Evolutionary conservation across 1,140 invertebrate species (phyloP).

Genomic region (Catajapyx aquilonaris): DNA sequence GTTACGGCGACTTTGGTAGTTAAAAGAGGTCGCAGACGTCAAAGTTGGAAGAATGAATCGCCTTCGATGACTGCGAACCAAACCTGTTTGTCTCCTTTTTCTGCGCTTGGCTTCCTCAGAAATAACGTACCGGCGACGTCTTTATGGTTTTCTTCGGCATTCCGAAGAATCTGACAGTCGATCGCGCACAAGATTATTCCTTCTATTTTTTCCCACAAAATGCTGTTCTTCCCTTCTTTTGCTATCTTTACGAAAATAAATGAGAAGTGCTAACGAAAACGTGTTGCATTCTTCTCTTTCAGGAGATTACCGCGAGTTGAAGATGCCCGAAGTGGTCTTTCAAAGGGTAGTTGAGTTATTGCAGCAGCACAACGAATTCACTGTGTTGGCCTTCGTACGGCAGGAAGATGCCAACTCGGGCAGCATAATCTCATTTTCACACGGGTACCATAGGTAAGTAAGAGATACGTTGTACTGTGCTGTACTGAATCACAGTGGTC

Average conservation of each 20-base stretch:
- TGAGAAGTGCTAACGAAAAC: background rate
- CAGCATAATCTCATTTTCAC: conserved; percentile 58
- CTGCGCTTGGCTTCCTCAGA: no score
- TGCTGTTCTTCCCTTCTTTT: background rate
- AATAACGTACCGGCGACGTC: no score
- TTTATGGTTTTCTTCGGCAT: no score
- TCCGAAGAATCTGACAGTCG: no score
- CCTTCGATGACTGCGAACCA: no score
- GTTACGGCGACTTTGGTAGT: no score
- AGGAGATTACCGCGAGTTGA: conserved; percentile 51
- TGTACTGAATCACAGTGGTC: no score
- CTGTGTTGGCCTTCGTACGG: conserved; percentile 46
- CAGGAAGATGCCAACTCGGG: conserved; percentile 63
- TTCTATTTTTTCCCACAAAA: no score
- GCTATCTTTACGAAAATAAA: background rate
- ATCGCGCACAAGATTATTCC: no score
- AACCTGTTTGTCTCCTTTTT: no score
- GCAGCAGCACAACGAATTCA: conserved; percentile 50
- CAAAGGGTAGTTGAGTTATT: conserved; percentile 40
- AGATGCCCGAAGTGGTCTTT: conserved; percentile 40
- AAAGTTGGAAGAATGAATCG: no score
- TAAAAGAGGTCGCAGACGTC: no score
- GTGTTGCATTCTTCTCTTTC: background rate
- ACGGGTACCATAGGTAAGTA: conserved; percentile 41
- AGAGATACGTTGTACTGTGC: background rate